Evolutionary conservation across 2,888 invertebrate species (phyloP).

Genomic region (Lacanobia wlatinum): DNA sequence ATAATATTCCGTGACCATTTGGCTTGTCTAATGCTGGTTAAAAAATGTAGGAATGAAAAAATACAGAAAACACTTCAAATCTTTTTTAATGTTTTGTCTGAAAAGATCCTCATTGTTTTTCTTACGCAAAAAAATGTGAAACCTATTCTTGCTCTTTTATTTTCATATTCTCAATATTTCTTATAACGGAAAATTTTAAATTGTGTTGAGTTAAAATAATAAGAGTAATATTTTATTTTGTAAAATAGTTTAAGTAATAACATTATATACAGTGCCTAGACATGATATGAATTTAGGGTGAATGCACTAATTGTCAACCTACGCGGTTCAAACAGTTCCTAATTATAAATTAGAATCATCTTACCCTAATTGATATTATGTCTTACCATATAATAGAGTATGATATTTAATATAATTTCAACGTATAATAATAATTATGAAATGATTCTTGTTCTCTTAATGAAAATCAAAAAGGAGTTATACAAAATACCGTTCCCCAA

Average conservation of each 20-base stretch:
- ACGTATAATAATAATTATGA: constrained; percentile 45
- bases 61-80: background rate
- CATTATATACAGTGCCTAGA: constrained; percentile 65
- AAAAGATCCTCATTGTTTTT: background rate
- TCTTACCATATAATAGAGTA: constrained; percentile 60
- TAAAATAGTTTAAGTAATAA: constrained; percentile 51
- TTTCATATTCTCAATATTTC: background rate
- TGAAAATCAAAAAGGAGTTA: constrained; percentile 1
- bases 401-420: constrained; percentile 55
- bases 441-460: constrained; percentile 57
- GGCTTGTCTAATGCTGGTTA: no score
- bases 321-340: constrained; percentile 55
- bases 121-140: background rate
- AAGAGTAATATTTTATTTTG: constrained; percentile 25
- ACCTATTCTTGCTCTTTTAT: constrained; percentile 35
- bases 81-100: background rate
- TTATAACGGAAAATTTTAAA: constrained; percentile 9
- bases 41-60: background rate
- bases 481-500: background rate
- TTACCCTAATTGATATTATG: constrained; percentile 64
- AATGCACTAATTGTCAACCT: constrained; percentile 39
- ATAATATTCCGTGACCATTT: no score
- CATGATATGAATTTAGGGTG: constrained; percentile 64
- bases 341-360: constrained; percentile 51
- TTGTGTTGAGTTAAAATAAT: constrained; percentile 2